Evolutionary conservation across 2,888 invertebrate genomes (phyloP), one percentile per base, ranked within the genome.

Genomic region (Cerastis rubricosa): DNA sequence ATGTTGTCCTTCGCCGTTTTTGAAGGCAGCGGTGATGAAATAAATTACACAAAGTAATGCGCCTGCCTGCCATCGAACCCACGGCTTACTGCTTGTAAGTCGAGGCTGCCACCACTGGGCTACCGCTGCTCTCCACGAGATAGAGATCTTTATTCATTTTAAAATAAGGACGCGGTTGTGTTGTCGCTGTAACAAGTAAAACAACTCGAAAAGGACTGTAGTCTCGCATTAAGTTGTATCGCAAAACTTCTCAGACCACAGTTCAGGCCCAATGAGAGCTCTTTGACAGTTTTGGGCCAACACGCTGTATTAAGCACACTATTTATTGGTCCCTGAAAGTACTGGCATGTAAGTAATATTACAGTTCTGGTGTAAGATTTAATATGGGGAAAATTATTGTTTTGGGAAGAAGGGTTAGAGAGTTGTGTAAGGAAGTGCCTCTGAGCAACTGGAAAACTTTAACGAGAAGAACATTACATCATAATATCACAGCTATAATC

Each of bases 181-280:
- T 59, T 29, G 17, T 19, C 19, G 17, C 29, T 43, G n/a, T n/a
- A 43, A 8, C n/a, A 43, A n/a, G 64, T 22, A 43, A 64, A 43
- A 9, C n/a, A 0, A 0, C 8, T n/a, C 9, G n/a, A 14, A 8
- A 64, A 43, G 2, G 9, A 64, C 64, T 43, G 43, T 64, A 93
- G 94, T 91, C 91, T 90, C 90, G 91, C 92, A 93, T 93, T 91
- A 92, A 92, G 91, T 92, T 90, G 89, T 90, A 78, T 82, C 78
- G 65, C 78, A 66, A 29, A 88, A 87, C 79, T 89, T 90, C 71
- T 47, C 67, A 74, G 79, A 77, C 82, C 86, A 81, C 85, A 87
- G 84, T 87, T 90, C 85, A 84, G 75, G 68, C 85, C 81, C 86
- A 87, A 88, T 86, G 90, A 88, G 87, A 88, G 19, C 89, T 91